phyloP scores from a whole-genome alignment of 2,113 vertebrate species.

The Tenrec ecaudatus region DNA sequence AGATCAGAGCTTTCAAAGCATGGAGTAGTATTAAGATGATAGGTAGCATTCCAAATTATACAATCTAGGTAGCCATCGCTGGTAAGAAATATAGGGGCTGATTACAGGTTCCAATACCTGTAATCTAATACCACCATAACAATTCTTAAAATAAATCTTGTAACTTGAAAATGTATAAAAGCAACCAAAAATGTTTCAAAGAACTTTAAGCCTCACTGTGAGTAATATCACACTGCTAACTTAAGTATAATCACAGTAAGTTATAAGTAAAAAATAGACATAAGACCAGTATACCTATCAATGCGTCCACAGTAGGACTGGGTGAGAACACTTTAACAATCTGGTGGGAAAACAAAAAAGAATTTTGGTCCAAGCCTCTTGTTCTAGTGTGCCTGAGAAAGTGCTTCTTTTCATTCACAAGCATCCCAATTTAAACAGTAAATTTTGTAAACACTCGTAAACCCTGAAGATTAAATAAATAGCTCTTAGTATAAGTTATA shows the following conservation, averaged over 20 bases:
- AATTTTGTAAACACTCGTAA: background rate
- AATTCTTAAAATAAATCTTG: background rate
- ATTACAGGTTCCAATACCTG: constrained; percentile 24
- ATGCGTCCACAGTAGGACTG: background rate
- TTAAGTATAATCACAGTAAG: background rate
- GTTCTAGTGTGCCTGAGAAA: background rate
- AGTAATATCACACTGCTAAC: background rate
- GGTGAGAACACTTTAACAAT: background rate
- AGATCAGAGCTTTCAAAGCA: constrained; percentile 45
- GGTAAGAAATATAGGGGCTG: background rate
- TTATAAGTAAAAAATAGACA: background rate
- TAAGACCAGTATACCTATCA: background rate
- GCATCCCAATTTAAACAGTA: background rate
- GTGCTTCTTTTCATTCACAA: background rate
- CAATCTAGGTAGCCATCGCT: background rate
- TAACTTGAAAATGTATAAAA: constrained; percentile 32
- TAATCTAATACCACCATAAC: background rate
- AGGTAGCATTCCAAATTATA: constrained; percentile 47
- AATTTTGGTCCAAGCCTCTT: too few species aligned
- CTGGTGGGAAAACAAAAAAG: too few species aligned
- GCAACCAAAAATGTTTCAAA: constrained; percentile 31
- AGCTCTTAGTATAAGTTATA: background rate
- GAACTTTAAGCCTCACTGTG: background rate
- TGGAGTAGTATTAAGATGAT: constrained; percentile 10
- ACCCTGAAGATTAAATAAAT: background rate